Base-by-base conservation (phyloP, 1,140 invertebrate species). In the Penaeus japonicus region DNA sequence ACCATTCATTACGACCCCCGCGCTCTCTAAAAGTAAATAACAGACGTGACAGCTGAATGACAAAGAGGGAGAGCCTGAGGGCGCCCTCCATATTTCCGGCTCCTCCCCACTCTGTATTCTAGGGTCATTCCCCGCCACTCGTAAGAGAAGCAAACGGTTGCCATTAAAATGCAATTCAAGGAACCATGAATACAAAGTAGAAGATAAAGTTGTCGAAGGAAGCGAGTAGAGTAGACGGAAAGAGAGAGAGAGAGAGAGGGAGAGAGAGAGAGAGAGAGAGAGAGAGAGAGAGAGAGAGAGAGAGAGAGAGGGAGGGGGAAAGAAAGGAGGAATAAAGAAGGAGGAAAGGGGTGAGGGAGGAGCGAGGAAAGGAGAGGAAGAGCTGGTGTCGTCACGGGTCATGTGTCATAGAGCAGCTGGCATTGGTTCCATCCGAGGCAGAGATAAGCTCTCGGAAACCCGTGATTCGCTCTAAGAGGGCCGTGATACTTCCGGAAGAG, bases 151-250 rank as follows among this genome's bases (percentile, higher is more conserved):
- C 85, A 87, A 81, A 87, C 85, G 78, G 78, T 27, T 59, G 57
- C 81, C 85, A 87, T 87, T 87, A 87, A 87, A 87, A 87, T 70
- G 79, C 85, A 87, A 87, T 87, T 82, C 85, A 75, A 87, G 85
- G 59, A 30, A 81, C 78, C 85, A 82, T 87, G 85, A 87, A 87
- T 87, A 87, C 78, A 62, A 80, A 87, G 85, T 87, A 79, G 79
- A 30, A 87, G 85, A 87, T 87, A 87, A 87, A 81, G 78, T 87
- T 53, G 62, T 24, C 54, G 22, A 15, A n/a, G 20, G 27, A 24
- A 73, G 59, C 20, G 70, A 75, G 55, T 53, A 54, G 35, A 24
- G 53, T 39, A 75, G 32, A 47, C n/a, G 30, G 73, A n/a, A 15
- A 7, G 24, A 47, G 30, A 47, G 57, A 32, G 17, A 47, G n/a